Evolutionary conservation across 1,140 invertebrate genomes (phyloP).

Genomic region (Copidosoma floridanum): DNA sequence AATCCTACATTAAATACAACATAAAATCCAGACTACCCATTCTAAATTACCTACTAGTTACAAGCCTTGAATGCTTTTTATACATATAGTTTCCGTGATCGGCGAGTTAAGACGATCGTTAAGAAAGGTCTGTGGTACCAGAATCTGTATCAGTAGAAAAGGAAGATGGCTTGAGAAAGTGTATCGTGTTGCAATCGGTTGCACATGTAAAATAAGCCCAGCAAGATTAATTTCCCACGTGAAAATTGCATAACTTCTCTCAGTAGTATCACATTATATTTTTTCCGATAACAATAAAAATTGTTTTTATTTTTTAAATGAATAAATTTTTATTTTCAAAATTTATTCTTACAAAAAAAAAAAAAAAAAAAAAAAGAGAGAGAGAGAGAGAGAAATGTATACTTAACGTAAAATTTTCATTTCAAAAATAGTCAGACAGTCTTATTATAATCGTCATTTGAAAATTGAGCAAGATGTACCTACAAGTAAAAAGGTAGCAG

Average conservation of each 20-base stretch:
- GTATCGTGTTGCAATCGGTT: conserved; percentile 34
- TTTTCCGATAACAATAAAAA: background rate
- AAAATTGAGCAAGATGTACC: too few species aligned
- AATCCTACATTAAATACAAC: too few species aligned
- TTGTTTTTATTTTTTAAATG: background rate
- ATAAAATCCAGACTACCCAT: too few species aligned
- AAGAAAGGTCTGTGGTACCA: conserved; percentile 21
- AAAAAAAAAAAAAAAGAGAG: background rate
- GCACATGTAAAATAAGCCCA: conserved; percentile 35
- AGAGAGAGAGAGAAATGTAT: too few species aligned
- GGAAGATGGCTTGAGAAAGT: conserved; percentile 31
- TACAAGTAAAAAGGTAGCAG: background rate
- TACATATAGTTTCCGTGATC: too few species aligned
- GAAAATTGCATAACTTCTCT: conserved; percentile 36
- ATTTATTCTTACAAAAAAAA: background rate
- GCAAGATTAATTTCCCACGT: conserved; percentile 27
- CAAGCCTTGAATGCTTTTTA: too few species aligned
- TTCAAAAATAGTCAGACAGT: too few species aligned
- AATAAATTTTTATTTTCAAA: too few species aligned
- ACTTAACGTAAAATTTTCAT: too few species aligned
- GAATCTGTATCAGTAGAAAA: conserved; percentile 35
- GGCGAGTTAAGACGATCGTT: background rate
- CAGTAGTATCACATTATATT: background rate
- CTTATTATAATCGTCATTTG: too few species aligned
- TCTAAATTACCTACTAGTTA: too few species aligned